Evolutionary conservation across 2,113 vertebrate species (phyloP).

Genomic region (Protomyctophum bolini): DNA sequence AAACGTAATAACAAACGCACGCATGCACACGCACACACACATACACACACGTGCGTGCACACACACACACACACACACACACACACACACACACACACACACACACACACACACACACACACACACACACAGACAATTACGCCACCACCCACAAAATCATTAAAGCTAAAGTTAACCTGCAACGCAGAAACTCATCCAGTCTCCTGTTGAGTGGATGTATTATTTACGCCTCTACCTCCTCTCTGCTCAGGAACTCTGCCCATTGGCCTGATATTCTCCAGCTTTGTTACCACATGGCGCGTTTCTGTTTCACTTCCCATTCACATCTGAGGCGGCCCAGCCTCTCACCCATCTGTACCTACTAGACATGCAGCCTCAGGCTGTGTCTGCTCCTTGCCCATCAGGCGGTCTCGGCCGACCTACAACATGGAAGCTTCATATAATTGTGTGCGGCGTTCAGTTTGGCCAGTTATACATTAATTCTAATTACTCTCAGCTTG

Average conservation of each 20-base stretch:
- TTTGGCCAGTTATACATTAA: not conserved
- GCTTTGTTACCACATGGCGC: constrained; percentile 62
- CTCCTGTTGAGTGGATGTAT: constrained; percentile 47
- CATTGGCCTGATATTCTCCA: constrained; percentile 49
- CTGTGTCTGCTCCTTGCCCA: constrained; percentile 31
- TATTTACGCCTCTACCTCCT: constrained; percentile 45
- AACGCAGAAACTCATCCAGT: constrained; percentile 33
- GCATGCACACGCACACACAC: not conserved
- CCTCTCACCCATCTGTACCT: constrained; percentile 34
- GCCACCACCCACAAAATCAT: too few species aligned
- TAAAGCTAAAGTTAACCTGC: constrained; percentile 1
- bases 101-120: not conserved
- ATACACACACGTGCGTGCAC: not conserved
- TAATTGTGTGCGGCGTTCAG: constrained; percentile 21
- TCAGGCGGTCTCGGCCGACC: constrained; percentile 48
- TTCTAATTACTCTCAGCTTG: not conserved
- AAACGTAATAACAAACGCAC: not conserved
- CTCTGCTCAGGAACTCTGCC: constrained; percentile 46
- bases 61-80: not conserved
- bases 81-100: not conserved
- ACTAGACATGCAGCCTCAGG: constrained; percentile 19
- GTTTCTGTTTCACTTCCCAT: constrained; percentile 15
- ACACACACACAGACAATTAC: not conserved
- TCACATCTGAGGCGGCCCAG: constrained; percentile 28
- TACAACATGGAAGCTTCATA: constrained; percentile 27